Percentiles rank a stretch among this genome's conserved stretches.
These are phyloP conservation scores for Drosophila setifemur DNA, from an alignment of 1,140 invertebrate genomes.

Conservation along the genomic window DNA sequence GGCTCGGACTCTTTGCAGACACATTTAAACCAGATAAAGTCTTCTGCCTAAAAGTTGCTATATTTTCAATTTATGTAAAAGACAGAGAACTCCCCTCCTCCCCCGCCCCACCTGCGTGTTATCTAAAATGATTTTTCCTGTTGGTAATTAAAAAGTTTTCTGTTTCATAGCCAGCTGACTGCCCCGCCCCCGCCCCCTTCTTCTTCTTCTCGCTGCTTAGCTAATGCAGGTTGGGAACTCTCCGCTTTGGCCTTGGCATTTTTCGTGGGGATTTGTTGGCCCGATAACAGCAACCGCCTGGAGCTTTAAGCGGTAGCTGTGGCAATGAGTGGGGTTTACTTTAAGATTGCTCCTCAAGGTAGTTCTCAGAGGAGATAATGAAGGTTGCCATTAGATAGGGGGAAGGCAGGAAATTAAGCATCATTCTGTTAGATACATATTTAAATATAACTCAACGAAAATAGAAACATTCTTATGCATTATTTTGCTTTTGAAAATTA, in stretches of 20 bases:
- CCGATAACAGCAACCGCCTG: constrained; percentile 16
- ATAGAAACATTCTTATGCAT: too few relatives aligned
- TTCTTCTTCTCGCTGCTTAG: constrained; percentile 45
- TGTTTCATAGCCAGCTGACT: constrained; percentile 6
- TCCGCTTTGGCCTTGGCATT: constrained; percentile 45
- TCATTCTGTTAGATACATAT: too few relatives aligned
- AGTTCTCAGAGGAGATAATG: constrained; percentile 21
- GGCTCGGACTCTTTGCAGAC: constrained; percentile 9
- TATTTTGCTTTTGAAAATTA: too few relatives aligned
- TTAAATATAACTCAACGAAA: too few relatives aligned
- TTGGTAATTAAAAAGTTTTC: constrained; percentile 62
- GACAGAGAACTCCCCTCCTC: constrained; percentile 1
- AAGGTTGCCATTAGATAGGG: constrained; percentile 13
- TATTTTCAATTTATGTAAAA: constrained; percentile 75
- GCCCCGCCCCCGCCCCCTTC: neutral
- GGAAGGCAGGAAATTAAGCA: neutral
- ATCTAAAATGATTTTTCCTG: constrained; percentile 59
- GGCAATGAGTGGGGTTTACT: constrained; percentile 21
- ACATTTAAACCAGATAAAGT: constrained; percentile 31
- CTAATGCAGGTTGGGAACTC: constrained; percentile 56
- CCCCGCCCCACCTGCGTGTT: constrained; percentile 13
- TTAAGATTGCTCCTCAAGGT: constrained; percentile 14
- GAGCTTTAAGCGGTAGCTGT: constrained; percentile 2
- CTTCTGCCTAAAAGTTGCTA: constrained; percentile 46
- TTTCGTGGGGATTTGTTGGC: neutral